phyloP scores from a whole-genome alignment of 2,888 invertebrate species.

The Himalopsyche kuldschensis region DNA sequence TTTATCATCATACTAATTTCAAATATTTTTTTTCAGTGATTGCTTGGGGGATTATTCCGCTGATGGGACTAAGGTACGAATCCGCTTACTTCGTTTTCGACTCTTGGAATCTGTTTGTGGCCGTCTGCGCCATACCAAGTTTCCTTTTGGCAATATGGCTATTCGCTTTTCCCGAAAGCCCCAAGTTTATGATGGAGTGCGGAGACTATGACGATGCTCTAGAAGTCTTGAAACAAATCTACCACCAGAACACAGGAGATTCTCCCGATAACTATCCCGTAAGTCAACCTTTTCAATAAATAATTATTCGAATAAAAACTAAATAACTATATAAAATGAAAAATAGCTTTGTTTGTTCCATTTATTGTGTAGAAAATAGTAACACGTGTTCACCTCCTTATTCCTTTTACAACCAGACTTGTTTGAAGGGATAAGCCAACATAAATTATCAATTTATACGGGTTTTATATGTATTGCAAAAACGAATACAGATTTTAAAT shows the following conservation, averaged over 20 bases:
- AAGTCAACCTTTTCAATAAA: constrained; percentile 44
- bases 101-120: constrained; percentile 81
- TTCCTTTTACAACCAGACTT: too few species aligned
- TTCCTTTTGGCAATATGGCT: constrained; percentile 70
- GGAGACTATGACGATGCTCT: constrained; percentile 78
- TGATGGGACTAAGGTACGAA: constrained; percentile 63
- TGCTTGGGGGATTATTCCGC: constrained; percentile 78
- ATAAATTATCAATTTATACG: too few species aligned
- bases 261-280: constrained; percentile 73
- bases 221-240: constrained; percentile 68
- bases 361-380: too few species aligned
- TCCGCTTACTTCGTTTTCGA: constrained; percentile 67
- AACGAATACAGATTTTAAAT: too few species aligned
- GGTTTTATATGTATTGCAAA: too few species aligned
- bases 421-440: too few species aligned
- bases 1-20: neutral
- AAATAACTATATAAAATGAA: neutral
- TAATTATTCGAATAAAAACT: neutral
- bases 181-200: constrained; percentile 79
- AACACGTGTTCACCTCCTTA: too few species aligned
- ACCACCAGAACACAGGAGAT: constrained; percentile 71
- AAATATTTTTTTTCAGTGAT: constrained; percentile 57
- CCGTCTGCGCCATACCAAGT: constrained; percentile 73
- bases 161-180: constrained; percentile 77
- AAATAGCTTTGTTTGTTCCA: neutral